Evolutionary conservation across 2,113 vertebrate species (phyloP).

Genomic region (Fulica atra): DNA sequence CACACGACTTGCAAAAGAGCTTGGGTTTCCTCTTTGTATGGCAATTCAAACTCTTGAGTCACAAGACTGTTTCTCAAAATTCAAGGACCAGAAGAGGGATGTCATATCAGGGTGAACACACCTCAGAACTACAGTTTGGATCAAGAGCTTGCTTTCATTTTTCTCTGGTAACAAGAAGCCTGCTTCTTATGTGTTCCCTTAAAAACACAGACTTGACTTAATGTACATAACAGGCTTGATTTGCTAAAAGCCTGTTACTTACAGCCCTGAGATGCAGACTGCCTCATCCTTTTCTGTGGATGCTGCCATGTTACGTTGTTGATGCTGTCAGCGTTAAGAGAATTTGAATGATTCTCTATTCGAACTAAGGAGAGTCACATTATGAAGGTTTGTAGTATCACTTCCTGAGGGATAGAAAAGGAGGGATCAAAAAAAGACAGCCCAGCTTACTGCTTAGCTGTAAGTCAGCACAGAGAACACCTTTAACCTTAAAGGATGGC

Average conservation of each 20-base stretch:
- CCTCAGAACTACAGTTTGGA: not conserved
- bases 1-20: not conserved
- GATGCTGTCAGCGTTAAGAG: not conserved
- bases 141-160: not conserved
- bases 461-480: not conserved
- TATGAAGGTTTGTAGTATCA: not conserved
- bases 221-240: not conserved
- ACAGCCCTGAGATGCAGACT: not conserved
- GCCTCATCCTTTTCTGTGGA: not conserved
- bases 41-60: not conserved
- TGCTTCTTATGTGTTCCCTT: slow-evolving; percentile 26
- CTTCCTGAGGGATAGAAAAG: not conserved
- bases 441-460: not conserved
- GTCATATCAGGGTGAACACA: not conserved
- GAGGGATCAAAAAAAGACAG: not conserved
- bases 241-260: not conserved
- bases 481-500: not conserved
- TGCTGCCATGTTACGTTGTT: not conserved
- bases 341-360: too few relatives aligned
- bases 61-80: slow-evolving; percentile 5
- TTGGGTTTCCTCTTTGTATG: not conserved
- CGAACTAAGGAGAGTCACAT: not conserved
- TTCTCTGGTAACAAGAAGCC: not conserved
- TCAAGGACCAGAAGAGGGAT: not conserved
- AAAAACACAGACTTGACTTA: not conserved